Evolutionary conservation across 1,140 invertebrate species (phyloP), one percentile per base, ranked within the genome.

Genomic region (Odontomachus brunneus): DNA sequence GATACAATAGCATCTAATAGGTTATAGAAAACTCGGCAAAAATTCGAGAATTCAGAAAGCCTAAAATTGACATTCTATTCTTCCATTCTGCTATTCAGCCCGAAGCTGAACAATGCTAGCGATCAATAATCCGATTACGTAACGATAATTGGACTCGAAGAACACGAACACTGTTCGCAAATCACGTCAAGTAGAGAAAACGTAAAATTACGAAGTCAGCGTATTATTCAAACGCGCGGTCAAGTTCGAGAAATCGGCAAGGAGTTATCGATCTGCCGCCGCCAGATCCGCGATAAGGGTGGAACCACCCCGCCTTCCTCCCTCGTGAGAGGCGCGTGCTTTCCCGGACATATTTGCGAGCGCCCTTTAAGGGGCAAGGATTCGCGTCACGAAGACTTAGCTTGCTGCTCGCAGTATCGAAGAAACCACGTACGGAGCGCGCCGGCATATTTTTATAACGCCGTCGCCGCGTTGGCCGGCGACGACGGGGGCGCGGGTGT

Each of bases 361-460:
- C 22, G 53, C 24, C 63, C 53, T 76, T 76, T 76, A 69, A 80
- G 75, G 69, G 53, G 22, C 75, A 29, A 24, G n/a, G 53, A 80
- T 80, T 80, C 75, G 33, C 48, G 65, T 80, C 65, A 71, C 65
- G 53, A 80, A 71, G 57, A 44, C 38, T 44, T 44, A 44, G 38
- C 9, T 3, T 11, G 38, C 38, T 3, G 33, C 33, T 57, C n/a
- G 65, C 49, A 7, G 33, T 80, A 80, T 80, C 75, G 55, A 71
- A 71, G 75, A 71, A 69, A 78, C 75, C 65, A 71, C 53, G 65
- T 19, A 62, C 26, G 17, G 26, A n/a, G 29, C 74, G 19, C 59
- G 33, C 26, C 22, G 51, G 65, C 57, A 80, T 71, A 80, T 80
- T 80, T 80, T 80, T 80, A 80, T 71, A 80, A 80, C 63, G 51